Conservation (phyloP, 2,113 vertebrate genomes). For the Takifugu bimaculatus region DNA sequence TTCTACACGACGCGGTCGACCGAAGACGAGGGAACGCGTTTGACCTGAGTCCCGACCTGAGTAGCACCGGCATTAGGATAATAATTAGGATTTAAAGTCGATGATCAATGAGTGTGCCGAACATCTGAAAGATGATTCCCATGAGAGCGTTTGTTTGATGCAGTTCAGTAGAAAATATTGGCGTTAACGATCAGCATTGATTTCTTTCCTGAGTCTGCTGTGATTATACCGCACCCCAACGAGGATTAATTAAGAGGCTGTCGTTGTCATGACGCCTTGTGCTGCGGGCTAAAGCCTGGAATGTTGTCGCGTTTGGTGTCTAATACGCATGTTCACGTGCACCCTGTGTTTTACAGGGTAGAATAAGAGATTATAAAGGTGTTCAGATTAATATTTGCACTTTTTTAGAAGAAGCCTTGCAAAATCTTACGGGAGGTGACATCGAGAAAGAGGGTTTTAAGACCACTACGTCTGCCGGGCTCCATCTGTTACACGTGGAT, state of each 20-base stretch:
- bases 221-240: slow-evolving; percentile 15
- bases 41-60: slow-evolving; percentile 21
- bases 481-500: slow-evolving; percentile 41
- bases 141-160: slow-evolving; percentile 36
- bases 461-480: slow-evolving; percentile 45
- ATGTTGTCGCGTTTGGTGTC: slow-evolving; percentile 46
- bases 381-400: slow-evolving; percentile 31
- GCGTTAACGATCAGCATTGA: slow-evolving; percentile 43
- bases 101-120: slow-evolving; percentile 32
- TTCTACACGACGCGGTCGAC: slow-evolving; percentile 44
- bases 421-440: slow-evolving; percentile 23
- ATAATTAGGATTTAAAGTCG: background rate
- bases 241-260: slow-evolving; percentile 1
- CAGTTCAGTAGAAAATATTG: slow-evolving; percentile 45
- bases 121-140: slow-evolving; percentile 15
- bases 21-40: slow-evolving; percentile 38
- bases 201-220: slow-evolving; percentile 62
- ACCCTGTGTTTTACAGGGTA: slow-evolving; percentile 56
- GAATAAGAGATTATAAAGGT: slow-evolving; percentile 43
- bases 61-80: slow-evolving; percentile 41
- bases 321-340: slow-evolving; percentile 32
- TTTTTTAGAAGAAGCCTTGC: slow-evolving; percentile 27
- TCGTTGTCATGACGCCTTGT: slow-evolving; percentile 34
- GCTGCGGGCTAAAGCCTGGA: slow-evolving; percentile 59
- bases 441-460: slow-evolving; percentile 25